Evolutionary conservation across 2,888 invertebrate species (phyloP), one percentile per base, ranked within the genome.

Genomic region (Mesorhabditis belari): DNA sequence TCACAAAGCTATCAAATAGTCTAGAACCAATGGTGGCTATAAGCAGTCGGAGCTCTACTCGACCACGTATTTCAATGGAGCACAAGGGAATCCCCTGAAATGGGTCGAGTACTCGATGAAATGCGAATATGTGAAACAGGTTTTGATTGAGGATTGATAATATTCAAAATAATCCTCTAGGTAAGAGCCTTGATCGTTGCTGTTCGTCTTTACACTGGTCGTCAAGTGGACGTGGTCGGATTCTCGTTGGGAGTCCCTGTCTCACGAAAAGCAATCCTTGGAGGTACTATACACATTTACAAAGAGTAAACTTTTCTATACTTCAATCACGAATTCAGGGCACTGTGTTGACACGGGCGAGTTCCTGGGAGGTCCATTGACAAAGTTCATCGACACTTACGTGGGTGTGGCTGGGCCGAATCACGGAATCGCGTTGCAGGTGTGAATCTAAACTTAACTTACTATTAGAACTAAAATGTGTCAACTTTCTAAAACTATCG

Each of bases 361-460:
- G 62, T 62, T 71, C 44, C 58, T 77, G 2, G 77, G 77, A 0
- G 57, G 55, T 1, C 61, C 75, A 5, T 59, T 77, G 2, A 76
- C 77, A 4, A 58, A 64, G 26, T 74, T 71, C 35, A 64, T 77
- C 5, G 77, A 77, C 58, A 73, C 77, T 1, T 77, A 69, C 62
- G 68, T 78, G 23, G 78, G 77, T 3, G 67, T 79, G 4, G 78
- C 78, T 6, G 78, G 78, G 2, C 78, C 78, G 6, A 78, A 78
- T 50, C 78, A 78, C 58, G 78, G 78, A 5, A 75, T 79, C 25
- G 57, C 74, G n/a, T n/a, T n/a, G n/a, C n/a, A n/a, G n/a, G n/a
- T n/a, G n/a, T n/a, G n/a, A n/a, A n/a, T n/a, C n/a, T n/a, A n/a
- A n/a, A n/a, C n/a, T n/a, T n/a, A 3, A 25, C 27, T 49, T 17